Evolutionary conservation across 1,140 invertebrate genomes (phyloP), one percentile per base, ranked within the genome.

Genomic region (Brachionus manjavacas): DNA sequence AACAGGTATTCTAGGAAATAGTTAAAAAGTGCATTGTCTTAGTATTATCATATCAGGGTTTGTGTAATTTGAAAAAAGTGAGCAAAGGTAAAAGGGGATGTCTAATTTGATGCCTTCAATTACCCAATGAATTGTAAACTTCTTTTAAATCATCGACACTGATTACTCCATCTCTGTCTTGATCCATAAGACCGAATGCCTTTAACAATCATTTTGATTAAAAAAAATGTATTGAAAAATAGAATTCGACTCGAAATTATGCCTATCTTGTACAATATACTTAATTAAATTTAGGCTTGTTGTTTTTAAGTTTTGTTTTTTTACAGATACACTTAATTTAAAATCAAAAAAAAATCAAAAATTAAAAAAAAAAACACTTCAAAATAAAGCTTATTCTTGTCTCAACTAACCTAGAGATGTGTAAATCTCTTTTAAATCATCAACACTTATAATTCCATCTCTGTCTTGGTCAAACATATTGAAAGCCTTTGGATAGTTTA

Each of bases 121-220:
- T 87, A 91, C 96, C 96, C 85, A 98, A 92, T 86, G 94, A 94
- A 91, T 97, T 95, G 91, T 96, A 98, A 88, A 96, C 96, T 88
- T 94, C 94, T 89, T 95, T 94, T 87, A 99, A 92, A 91, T 99
- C 97, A 90, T 93, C 94, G 90, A 97, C 96, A 89, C 94, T 94
- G 89, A 99, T 95, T 91, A 98, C 94, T 14, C 96, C 96, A 90
- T 99, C 97, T 91, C 98, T 96, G 92, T 99, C 95, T 91, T 94
- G 93, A 92, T 99, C 97, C 93, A 99, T 99, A 88, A 99, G 93
- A 90, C 94, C 93, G 93, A 99, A 98, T 88, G 95, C 95, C 94
- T 97, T 95, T 91, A 96, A 97, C 92, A 96, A 97, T 90, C 96
- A 95, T 49, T 76, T 76, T 25, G 16, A 52, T 28, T 76, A 23